Percentiles rank a stretch among this genome's conserved stretches.
phyloP scores from a whole-genome alignment of 2,888 invertebrate genomes.

The Scaptomyza polygonia region DNA sequence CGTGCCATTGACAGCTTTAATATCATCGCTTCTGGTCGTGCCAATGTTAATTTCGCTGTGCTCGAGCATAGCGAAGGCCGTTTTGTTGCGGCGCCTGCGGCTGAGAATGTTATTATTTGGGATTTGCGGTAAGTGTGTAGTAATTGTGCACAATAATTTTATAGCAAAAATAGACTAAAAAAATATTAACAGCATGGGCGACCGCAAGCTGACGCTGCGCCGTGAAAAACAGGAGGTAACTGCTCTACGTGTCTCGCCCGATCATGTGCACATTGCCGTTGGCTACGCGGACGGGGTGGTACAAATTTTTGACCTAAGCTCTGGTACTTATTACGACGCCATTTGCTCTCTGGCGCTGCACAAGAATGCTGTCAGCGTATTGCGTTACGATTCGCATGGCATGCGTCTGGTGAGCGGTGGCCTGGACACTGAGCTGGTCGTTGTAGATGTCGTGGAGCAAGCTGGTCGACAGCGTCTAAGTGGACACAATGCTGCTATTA shows the following conservation, averaged over 20 bases:
- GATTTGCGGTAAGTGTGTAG: conserved; percentile 91
- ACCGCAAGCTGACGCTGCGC: conserved; percentile 90
- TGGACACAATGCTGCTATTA: conserved; percentile 96
- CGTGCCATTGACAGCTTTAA: conserved; percentile 93
- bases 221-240: conserved; percentile 94
- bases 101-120: conserved; percentile 97
- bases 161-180: not conserved
- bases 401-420: conserved; percentile 94
- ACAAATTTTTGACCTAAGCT: conserved; percentile 91
- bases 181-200: conserved; percentile 78
- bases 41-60: conserved; percentile 92
- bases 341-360: conserved; percentile 91
- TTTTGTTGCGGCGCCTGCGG: conserved; percentile 95
- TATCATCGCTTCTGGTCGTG: conserved; percentile 91
- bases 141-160: not conserved
- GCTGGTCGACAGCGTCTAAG: conserved; percentile 94
- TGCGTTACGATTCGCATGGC: conserved; percentile 93
- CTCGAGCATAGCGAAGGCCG: conserved; percentile 91
- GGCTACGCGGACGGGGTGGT: conserved; percentile 96
- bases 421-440: conserved; percentile 95
- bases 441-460: conserved; percentile 97
- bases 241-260: conserved; percentile 90
- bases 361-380: conserved; percentile 91
- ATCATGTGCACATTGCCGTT: conserved; percentile 92
- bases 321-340: conserved; percentile 86